Evolutionary conservation across 2,888 invertebrate species (phyloP), one percentile per base, ranked within the genome.

Genomic region (Hemicrepidius hirtus): DNA sequence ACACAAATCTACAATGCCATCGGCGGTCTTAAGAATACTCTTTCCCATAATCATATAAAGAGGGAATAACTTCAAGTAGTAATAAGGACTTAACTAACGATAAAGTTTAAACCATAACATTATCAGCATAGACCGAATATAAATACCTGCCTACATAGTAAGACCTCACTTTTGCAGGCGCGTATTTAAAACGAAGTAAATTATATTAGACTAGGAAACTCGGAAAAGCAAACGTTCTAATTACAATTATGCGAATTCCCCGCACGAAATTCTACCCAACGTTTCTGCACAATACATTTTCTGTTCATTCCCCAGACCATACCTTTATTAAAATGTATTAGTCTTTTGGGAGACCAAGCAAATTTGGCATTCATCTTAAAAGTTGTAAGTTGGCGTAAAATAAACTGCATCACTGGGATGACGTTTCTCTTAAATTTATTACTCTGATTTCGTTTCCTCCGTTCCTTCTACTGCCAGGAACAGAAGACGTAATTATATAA

Each of bases 271-370:
- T 66, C 62, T 46, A 46, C 53, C 55, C 66, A 32, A 41, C 57
- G 41, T 55, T 66, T 66, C 66, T 41, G 28, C 20, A 66, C 66
- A 66, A 66, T 66, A 66, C 57, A 57, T 57, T 57, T 57, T 57
- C 32, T 37, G 68, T 62, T 68, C 68, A 24, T 60, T 50, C 49
- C 49, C 32, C 28, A 60, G 68, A 62, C 41, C 40, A 40, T 49
- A 62, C 68, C 60, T 68, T 68, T 68, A 68, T 68, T 68, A 62
- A 68, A 62, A 68, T 60, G 68, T 60, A 68, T 68, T 68, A 68
- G 60, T 68, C 60, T 50, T 49, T 62, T 59, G 68, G 68, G 68
- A 68, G 44, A 12, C 46, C 12, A 50, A 60, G 49, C 32, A 60
- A 68, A 68, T 68, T 68, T 59, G 60, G 32, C 49, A 68, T 60